A percentile compares a stretch with the other conserved stretches of the same genome.
Conservation (phyloP, 2,888 invertebrate species). For the Amphipyra berbera region DNA sequence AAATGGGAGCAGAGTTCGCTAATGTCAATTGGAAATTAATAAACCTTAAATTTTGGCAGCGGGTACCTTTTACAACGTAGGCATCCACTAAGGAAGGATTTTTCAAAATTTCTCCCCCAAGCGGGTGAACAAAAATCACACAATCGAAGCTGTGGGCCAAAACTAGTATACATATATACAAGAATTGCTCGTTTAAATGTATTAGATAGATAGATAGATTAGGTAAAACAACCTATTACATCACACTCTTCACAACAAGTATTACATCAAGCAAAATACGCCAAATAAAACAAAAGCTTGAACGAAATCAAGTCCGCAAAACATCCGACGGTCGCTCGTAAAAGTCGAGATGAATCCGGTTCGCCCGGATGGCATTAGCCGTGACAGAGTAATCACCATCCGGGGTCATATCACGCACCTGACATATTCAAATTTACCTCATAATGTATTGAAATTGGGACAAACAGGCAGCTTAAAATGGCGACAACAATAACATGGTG, state of each 20-base stretch:
- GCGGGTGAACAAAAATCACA: too few relatives aligned
- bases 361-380: conserved; percentile 61
- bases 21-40: too few relatives aligned
- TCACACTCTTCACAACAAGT: conserved; percentile 7
- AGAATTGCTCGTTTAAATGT: too few relatives aligned
- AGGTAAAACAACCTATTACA: neutral
- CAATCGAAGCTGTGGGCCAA: too few relatives aligned
- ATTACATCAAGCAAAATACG: conserved; percentile 16
- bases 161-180: too few relatives aligned
- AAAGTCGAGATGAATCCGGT: conserved; percentile 62
- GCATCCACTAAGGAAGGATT: too few relatives aligned
- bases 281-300: conserved; percentile 53
- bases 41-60: too few relatives aligned
- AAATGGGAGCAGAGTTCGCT: too few relatives aligned
- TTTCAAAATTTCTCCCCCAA: too few relatives aligned
- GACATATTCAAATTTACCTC: conserved; percentile 65
- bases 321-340: conserved; percentile 56
- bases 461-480: conserved; percentile 51
- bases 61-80: too few relatives aligned
- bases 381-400: conserved; percentile 59
- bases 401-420: conserved; percentile 64
- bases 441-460: conserved; percentile 61
- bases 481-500: conserved; percentile 23
- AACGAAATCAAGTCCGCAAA: conserved; percentile 44
- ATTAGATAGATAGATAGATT: too few relatives aligned